Conservation (phyloP, 2,797 vertebrate genomes). For the Smutsia gigantea region DNA sequence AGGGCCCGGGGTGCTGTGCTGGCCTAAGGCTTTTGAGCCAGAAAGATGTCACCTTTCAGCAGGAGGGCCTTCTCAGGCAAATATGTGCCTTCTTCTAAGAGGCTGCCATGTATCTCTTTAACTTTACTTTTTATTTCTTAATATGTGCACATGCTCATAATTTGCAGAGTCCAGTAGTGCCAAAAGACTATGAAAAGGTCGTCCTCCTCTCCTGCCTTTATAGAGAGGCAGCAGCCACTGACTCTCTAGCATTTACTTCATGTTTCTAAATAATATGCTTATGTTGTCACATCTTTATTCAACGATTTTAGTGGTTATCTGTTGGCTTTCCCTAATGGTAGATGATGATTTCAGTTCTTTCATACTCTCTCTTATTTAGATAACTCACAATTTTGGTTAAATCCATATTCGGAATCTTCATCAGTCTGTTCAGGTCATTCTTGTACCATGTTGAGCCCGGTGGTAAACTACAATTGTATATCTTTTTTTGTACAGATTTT, state of each 20-base stretch:
- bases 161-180: neutral
- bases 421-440: neutral
- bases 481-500: neutral
- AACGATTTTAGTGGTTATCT: neutral
- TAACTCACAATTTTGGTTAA: neutral
- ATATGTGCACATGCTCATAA: fast-evolving
- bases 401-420: neutral
- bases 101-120: neutral
- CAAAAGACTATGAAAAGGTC: neutral
- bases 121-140: neutral
- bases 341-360: neutral
- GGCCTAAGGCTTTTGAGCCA: neutral
- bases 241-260: neutral
- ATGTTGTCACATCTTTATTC: neutral
- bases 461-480: neutral
- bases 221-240: neutral
- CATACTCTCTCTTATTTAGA: neutral
- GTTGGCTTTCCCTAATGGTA: neutral
- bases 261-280: neutral
- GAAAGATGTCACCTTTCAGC: neutral
- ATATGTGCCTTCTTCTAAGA: neutral
- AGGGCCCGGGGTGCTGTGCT: neutral
- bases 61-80: neutral
- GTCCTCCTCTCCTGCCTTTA: neutral
- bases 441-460: neutral